Base-by-base conservation (phyloP, 2,113 vertebrate genomes). In the Ginglymostoma cirratum region DNA sequence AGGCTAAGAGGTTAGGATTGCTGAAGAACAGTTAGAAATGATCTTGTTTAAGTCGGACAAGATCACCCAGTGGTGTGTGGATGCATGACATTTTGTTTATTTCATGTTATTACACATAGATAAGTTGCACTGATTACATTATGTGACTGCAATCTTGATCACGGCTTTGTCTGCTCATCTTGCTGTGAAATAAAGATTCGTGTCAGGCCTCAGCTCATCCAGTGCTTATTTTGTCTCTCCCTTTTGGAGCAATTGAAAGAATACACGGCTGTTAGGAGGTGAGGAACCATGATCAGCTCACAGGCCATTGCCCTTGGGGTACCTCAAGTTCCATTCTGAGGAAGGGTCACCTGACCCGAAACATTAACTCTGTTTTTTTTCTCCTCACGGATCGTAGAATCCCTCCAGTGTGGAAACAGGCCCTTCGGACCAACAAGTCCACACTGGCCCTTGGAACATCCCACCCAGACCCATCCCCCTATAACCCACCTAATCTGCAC, bases 131-230 rank as follows among this genome's bases (percentile, higher is more conserved):
- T 66, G 89, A 65, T 66, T 66, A 38, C 61, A 92, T 30, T 34
- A 66, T 7, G 61, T 92, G 89, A 92, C 61, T 92, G 34, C 55
- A 38, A 92, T 66, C 89, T 38, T 66, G 66, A 34, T 92, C 34
- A 30, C 30, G 1, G 14, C 12, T 65, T 61, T 66, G 89, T 5
- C 89, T n/a, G 30, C n/a, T 66, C 89, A 92, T 4, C 89, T 92
- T n/a, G n/a, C 89, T 38, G 34, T 65, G 61, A 92, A 66, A 66
- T 92, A 92, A 66, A 92, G 55, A 92, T 92, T 90, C 27, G n/a
- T 61, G 5, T 90, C 87, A 90, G 27, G 87, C 27, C 52, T 65
- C 52, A 61, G 48, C 52, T 90, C 87, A 65, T 19, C 52, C 52
- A 48, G 48, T 30, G 27, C n/a, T 65, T 90, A 24, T 55, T 65